A percentile compares a stretch with the other conserved stretches of the same genome.
Conservation (phyloP, 1,140 invertebrate species). For the Bombus superbus region DNA sequence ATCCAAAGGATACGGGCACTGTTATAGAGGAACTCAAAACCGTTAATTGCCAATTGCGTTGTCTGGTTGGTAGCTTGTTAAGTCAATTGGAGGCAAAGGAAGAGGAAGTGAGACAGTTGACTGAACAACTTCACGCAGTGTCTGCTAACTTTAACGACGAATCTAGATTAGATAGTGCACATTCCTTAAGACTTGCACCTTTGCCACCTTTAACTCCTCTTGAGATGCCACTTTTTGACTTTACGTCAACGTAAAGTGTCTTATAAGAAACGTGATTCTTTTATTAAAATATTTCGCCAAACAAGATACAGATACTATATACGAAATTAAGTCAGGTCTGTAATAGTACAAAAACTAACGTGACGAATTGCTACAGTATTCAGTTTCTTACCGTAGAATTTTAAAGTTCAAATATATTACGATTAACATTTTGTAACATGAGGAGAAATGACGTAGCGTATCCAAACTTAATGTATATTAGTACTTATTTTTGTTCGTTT, state of each 20-base stretch:
- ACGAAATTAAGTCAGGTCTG: not conserved
- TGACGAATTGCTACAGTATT: not conserved
- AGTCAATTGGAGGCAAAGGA: slow-evolving; percentile 85
- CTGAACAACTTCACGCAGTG: slow-evolving; percentile 72
- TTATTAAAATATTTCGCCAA: not conserved
- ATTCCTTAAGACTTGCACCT: slow-evolving; percentile 73
- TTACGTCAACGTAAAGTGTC: slow-evolving; percentile 72
- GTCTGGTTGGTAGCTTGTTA: slow-evolving; percentile 84
- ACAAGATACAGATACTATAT: not conserved
- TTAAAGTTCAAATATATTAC: slow-evolving; percentile 6
- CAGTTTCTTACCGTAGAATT: not conserved
- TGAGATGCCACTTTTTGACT: slow-evolving; percentile 85
- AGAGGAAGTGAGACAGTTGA: slow-evolving; percentile 83
- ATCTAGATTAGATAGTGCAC: slow-evolving; percentile 66
- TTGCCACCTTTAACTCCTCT: slow-evolving; percentile 83
- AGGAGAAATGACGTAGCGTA: not conserved
- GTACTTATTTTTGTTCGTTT: slow-evolving; percentile 4
- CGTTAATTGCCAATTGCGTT: slow-evolving; percentile 84
- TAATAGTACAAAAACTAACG: slow-evolving; percentile 26
- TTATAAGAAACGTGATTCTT: not conserved
- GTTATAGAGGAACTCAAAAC: slow-evolving; percentile 86
- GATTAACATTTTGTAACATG: not conserved
- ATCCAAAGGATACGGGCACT: slow-evolving; percentile 83
- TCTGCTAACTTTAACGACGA: slow-evolving; percentile 63
- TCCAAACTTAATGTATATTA: not conserved